Percentiles rank a stretch among this genome's conserved stretches.
phyloP scores from a whole-genome alignment of 2,113 vertebrate genomes.

The Trinectes maculatus region DNA sequence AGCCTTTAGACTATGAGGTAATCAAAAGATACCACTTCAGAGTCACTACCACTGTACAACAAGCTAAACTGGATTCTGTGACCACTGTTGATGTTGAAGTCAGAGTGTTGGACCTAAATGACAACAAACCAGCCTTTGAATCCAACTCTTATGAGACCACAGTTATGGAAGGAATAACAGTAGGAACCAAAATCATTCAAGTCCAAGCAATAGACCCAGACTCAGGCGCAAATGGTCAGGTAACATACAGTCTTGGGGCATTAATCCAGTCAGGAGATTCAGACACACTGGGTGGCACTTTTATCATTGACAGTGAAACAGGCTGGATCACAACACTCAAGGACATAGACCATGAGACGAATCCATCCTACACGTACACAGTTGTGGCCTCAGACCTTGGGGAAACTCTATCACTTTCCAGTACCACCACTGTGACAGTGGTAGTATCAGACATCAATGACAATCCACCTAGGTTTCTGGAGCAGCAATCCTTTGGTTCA shows the following conservation, averaged over 20 bases:
- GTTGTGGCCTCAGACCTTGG: slow-evolving; percentile 95
- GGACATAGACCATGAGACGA: slow-evolving; percentile 92
- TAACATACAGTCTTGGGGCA: slow-evolving; percentile 88
- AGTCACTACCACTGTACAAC: slow-evolving; percentile 86
- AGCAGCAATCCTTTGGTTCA: slow-evolving; percentile 87
- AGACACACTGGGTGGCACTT: slow-evolving; percentile 81
- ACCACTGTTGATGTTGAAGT: slow-evolving; percentile 89
- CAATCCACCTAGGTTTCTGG: slow-evolving; percentile 89
- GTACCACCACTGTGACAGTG: slow-evolving; percentile 88
- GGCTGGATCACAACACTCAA: slow-evolving; percentile 95
- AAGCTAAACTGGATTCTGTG: slow-evolving; percentile 89
- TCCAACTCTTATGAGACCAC: slow-evolving; percentile 86
- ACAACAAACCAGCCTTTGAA: slow-evolving; percentile 95
- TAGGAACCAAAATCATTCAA: slow-evolving; percentile 91
- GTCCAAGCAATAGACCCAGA: slow-evolving; percentile 90
- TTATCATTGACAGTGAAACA: slow-evolving; percentile 91
- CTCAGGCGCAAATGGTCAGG: slow-evolving; percentile 93
- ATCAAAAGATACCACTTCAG: slow-evolving; percentile 88
- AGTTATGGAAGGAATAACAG: slow-evolving; percentile 91
- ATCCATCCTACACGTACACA: slow-evolving; percentile 87
- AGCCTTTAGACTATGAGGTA: slow-evolving; percentile 90
- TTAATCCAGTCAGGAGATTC: slow-evolving; percentile 71
- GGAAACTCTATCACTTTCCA: slow-evolving; percentile 88
- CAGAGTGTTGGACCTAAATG: slow-evolving; percentile 92
- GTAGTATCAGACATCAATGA: slow-evolving; percentile 93